phyloP scores from a whole-genome alignment of 2,888 invertebrate genomes.

The Phalera bucephala region DNA sequence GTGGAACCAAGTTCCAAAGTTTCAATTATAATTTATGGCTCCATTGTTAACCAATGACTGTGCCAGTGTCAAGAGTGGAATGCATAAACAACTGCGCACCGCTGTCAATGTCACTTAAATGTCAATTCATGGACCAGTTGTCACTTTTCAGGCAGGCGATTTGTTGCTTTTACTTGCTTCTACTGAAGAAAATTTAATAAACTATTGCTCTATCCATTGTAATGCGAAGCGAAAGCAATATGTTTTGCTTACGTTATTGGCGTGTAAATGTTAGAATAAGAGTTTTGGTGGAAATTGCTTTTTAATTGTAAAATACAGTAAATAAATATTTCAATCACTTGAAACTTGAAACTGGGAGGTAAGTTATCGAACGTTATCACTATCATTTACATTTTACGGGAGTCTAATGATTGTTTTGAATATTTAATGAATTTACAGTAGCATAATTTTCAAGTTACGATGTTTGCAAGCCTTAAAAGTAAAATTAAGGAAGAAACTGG shows the following conservation, averaged over 20 bases:
- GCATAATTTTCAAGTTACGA: constrained; percentile 55
- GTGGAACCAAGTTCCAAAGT: too few species aligned
- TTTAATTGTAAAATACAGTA: background rate
- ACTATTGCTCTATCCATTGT: too few species aligned
- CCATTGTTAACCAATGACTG: too few species aligned
- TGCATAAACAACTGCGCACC: too few species aligned
- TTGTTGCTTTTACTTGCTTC: too few species aligned
- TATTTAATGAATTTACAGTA: constrained; percentile 29
- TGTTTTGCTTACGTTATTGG: constrained; percentile 11
- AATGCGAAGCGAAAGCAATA: constrained; percentile 12
- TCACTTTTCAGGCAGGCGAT: too few species aligned
- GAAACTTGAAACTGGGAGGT: constrained; percentile 30
- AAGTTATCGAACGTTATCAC: constrained; percentile 46
- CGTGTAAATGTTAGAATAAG: constrained; percentile 2
- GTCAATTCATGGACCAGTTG: too few species aligned
- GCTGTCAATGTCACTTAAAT: too few species aligned
- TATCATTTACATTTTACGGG: constrained; percentile 45
- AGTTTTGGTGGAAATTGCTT: constrained; percentile 11
- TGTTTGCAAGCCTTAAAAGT: constrained; percentile 95
- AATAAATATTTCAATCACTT: constrained; percentile 6
- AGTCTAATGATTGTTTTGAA: constrained; percentile 16
- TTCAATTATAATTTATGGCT: too few species aligned
- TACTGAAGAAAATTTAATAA: too few species aligned
- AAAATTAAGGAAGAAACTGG: constrained; percentile 95
- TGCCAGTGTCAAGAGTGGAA: too few species aligned